Conservation (phyloP, 2,888 invertebrate species). For the Imbricaverruca yamaguchii region DNA sequence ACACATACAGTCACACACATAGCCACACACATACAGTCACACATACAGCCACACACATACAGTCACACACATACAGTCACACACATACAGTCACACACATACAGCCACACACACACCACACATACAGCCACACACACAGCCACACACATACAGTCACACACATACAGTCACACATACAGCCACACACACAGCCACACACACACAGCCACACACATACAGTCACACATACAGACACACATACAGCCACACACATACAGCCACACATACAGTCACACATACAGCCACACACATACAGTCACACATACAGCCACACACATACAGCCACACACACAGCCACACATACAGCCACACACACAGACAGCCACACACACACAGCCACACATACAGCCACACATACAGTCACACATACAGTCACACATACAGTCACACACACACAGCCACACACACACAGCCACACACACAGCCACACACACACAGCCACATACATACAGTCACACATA, state of each 20-base stretch:
- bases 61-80: conserved; percentile 23
- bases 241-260: neutral
- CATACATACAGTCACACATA: neutral
- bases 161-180: conserved; percentile 21
- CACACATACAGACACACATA: neutral
- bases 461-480: neutral
- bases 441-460: conserved; percentile 24
- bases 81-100: neutral
- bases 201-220: conserved; percentile 23
- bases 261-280: neutral
- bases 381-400: neutral
- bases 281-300: conserved; percentile 24
- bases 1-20: neutral
- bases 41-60: neutral
- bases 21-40: neutral
- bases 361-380: conserved; percentile 22
- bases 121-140: neutral
- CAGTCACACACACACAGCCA: neutral
- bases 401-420: neutral
- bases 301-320: neutral
- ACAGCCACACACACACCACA: neutral
- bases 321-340: neutral
- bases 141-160: neutral
- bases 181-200: neutral
- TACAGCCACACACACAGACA: neutral